Evolutionary conservation across 2,888 invertebrate genomes (phyloP), one percentile per base, ranked within the genome.

Genomic region (Mythimna vitellina): DNA sequence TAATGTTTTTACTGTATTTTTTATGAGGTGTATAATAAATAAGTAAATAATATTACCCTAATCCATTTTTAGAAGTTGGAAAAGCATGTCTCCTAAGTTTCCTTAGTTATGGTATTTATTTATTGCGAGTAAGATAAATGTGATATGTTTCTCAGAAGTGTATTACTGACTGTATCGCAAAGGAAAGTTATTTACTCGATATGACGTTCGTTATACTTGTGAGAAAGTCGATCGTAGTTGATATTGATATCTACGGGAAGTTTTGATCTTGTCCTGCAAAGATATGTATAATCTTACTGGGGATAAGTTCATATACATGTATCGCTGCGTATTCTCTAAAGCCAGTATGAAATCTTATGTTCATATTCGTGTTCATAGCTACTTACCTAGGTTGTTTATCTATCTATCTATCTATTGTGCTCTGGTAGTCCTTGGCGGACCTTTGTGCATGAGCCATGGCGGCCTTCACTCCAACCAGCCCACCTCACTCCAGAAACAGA

Each of bases 141-240:
- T 67, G 51, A 76, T 69, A 73, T 79, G 60, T 78, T 78, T 61
- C 66, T 10, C 46, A 46, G 35, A 81, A 79, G 74, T 83, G 83
- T 71, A 65, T 70, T 73, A 75, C 67, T 46, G 69, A 53, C 54
- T 51, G 63, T 81, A 73, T 75, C 56, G 63, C 70, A 46, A 49
- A 46, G 42, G 65, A 77, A 86, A 84, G 67, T 85, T 82, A 70
- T 77, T 84, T 74, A 79, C 73, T 81, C 58, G 74, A 70, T 74
- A 78, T 73, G 71, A 73, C 57, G 64, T 83, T 79, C 42, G 64
- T 72, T 68, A 78, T 72, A 60, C 66, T 73, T 77, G 56, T 71
- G 60, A 68, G 60, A 58, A 73, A 71, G 72, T 82, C 53, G 25
- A 65, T 65, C 32, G 29, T 20, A 69, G 53, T 70, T 63, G 70